Percentiles rank a stretch among this genome's conserved stretches.
phyloP scores from a whole-genome alignment of 2,113 vertebrate species.

The Ciconia boyciana region DNA sequence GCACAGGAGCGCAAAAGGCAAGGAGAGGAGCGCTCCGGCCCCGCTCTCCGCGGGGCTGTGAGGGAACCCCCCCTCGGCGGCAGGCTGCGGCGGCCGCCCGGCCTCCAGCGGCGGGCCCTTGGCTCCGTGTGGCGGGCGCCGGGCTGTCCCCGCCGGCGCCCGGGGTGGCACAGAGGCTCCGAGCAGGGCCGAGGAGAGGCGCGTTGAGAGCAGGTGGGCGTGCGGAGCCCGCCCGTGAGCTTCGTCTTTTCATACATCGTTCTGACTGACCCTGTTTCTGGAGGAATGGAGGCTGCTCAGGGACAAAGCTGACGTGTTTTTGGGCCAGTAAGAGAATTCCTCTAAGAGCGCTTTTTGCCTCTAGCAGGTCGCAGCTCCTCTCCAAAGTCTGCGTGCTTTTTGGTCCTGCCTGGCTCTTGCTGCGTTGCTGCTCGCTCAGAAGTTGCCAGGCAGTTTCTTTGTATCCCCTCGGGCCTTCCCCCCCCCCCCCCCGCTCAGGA shows the following conservation, averaged over 20 bases:
- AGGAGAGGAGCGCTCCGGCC: too few species aligned
- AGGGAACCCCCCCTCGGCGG: not conserved
- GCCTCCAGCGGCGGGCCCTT: too few species aligned
- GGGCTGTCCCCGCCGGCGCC: not conserved
- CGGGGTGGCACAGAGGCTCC: too few species aligned
- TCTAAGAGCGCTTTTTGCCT: too few species aligned
- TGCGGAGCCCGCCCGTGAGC: rapidly evolving
- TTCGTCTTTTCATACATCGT: not conserved
- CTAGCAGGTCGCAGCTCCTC: not conserved
- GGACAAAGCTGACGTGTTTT: rapidly evolving
- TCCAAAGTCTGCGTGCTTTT: rapidly evolving
- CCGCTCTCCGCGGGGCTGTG: not conserved
- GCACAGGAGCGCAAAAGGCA: not conserved
- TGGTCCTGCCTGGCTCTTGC: rapidly evolving
- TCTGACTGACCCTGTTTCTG: not conserved
- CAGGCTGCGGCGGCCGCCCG: too few species aligned
- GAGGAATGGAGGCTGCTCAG: not conserved
- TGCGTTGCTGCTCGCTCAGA: rapidly evolving
- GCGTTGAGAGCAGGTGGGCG: not conserved
- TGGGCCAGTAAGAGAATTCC: too few species aligned
- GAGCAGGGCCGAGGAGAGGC: not conserved
- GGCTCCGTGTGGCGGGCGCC: too few species aligned
- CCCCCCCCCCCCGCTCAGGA: too few species aligned
- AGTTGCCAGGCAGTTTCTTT: not conserved
- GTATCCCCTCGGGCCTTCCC: rapidly evolving